Evolutionary conservation across 1,140 invertebrate genomes (phyloP), one percentile per base, ranked within the genome.

Genomic region (Drosophila athabasca): DNA sequence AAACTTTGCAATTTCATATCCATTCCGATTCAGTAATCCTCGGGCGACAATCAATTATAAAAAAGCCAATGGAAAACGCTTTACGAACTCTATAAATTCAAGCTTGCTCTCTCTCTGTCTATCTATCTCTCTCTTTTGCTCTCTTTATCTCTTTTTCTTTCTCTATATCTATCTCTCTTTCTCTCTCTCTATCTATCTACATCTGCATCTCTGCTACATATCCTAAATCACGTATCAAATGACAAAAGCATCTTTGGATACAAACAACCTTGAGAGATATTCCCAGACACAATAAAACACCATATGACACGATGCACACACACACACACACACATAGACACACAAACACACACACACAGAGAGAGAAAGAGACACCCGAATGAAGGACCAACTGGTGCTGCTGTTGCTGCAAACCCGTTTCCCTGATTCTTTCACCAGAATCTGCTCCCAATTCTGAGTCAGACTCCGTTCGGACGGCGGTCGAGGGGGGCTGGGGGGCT

Each of bases 301-400:
- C 70, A 73, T 58, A 74, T 74, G 71, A 65, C 71, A 74, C 70
- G 8, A 19, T 19, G 17, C 17, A 19, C 17, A 19, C 17, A 19
- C 17, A 19, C 17, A 19, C 0, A 19, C 17, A 19, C 17, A 19
- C 17, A 19, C 17, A 19, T 19, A 19, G 17, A 19, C 0, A 19
- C 0, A 19, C 0, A 19, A 0, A 19, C 17, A 19, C 17, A 19
- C 17, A 19, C 17, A 19, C 17, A 19, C 57, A 54, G 3, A 35
- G 31, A 4, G 3, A 48, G 17, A 9, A 3, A 35, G 9, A 35
- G 31, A 4, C 1, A 5, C 24, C 35, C 2, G 8, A 39, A 13
- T 39, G 35, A 9, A 43, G 13, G 26, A 48, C 69, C 71, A 74
- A 74, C 68, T 75, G 70, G 39, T 62, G 58, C 50, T 68, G 26